Base-by-base conservation (phyloP, 2,797 vertebrate species). In the Sternarchorhynchus goeldii region DNA sequence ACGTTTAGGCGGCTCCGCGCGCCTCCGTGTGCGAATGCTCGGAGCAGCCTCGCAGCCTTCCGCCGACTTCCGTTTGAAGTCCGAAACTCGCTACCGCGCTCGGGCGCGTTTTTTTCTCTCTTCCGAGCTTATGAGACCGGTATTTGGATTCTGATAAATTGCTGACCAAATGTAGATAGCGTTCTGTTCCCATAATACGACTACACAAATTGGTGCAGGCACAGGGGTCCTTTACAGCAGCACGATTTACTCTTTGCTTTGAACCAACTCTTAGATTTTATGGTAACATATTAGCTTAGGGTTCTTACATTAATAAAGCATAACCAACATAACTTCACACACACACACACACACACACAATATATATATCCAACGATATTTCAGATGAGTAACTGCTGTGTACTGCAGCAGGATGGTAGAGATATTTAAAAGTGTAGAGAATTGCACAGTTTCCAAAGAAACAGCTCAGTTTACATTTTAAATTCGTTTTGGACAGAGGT, bases 1-100 rank as follows among this genome's bases (percentile, higher is more conserved):
- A 77, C 82, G 83, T 69, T 76, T 62, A 64, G 34, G 50, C 50
- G 64, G 25, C 71, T 65, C 36, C 41, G 41, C 50, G 58, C 29
- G 67, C n/a, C 4, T 67, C 20, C 73, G 20, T 63, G 63, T 58
- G 34, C 29, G 34, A 39, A 34, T 71, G 57, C 76, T 62, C 66
- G 25, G 36, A 76, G 31, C 36, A 36, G 14, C 36, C 64, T 79
- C n/a, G 62, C 34, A 69, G 59, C 25, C 59, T 10, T 20, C 29
- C 5, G 6, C 8, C 32, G 21, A 21, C 41, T 68, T 7, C 41
- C 17, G 66, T 17, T 45, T 17, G 66, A 68, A 53, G 66, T 55
- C 66, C 41, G 14, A 63, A 39, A 14, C 25, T 59, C 1, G 50
- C 20, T 25, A 53, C 56, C 36, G 67, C 31, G 12, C 25, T 16